These are phyloP conservation scores for Eptatretus atami DNA, from an alignment of 2,797 vertebrate genomes.

Conservation along the genomic window DNA sequence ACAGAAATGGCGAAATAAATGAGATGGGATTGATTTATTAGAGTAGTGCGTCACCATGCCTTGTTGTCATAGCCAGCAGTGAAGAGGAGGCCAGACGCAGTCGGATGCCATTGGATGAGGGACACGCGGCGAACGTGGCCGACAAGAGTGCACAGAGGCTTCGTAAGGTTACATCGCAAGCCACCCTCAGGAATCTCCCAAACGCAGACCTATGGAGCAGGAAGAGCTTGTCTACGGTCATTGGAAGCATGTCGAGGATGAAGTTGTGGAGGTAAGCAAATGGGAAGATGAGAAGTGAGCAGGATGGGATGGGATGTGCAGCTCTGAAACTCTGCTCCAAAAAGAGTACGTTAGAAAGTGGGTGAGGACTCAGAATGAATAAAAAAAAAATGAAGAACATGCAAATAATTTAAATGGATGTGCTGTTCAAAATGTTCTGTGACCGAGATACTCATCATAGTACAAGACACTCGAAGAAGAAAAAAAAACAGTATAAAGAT, in stretches of 20 bases:
- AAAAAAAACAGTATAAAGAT: too few species aligned
- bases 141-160: conserved; percentile 54
- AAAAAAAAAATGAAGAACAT: conserved; percentile 6
- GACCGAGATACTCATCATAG: too few species aligned
- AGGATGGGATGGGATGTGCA: neutral
- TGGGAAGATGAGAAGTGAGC: neutral
- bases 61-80: conserved; percentile 93
- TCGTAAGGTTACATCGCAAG: conserved; percentile 52
- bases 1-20: too few species aligned
- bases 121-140: conserved; percentile 84
- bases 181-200: conserved; percentile 88
- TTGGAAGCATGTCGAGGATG: neutral
- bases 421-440: too few species aligned
- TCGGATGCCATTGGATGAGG: conserved; percentile 91
- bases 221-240: neutral
- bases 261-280: too few species aligned
- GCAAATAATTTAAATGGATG: neutral
- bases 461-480: too few species aligned
- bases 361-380: neutral
- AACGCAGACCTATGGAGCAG: conserved; percentile 34
- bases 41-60: conserved; percentile 15
- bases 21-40: too few species aligned
- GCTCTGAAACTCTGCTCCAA: neutral
- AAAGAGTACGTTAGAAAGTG: neutral
- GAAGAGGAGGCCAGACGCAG: conserved; percentile 69